Base-by-base conservation (phyloP, 2,113 vertebrate species). In the Sakesphorus luctuosus region DNA sequence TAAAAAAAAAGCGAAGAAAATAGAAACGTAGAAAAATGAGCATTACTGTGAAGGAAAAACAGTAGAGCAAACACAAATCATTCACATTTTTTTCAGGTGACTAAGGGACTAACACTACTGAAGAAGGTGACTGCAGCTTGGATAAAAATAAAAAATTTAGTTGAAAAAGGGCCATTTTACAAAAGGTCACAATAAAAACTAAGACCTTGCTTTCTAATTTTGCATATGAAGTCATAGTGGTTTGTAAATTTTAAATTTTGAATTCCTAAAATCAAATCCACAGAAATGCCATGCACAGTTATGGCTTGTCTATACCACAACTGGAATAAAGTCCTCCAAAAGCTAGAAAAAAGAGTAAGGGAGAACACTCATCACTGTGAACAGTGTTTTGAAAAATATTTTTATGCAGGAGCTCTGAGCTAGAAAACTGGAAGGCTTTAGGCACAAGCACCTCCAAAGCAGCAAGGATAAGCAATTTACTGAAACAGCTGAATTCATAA, bases 181-280 rank as follows among this genome's bases (percentile, higher is more conserved):
- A n/a, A 72, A 90, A 87, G 23, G 29, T 53, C 61, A 90, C 72
- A 86, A 65, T 8, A 46, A 24, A 38, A 73, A 20, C 29, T 31
- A 76, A 93, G 79, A 86, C 6, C 28, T 15, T 43, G 79, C 63
- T 24, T 96, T 35, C 77, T 25, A 79, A 81, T 95, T 95, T 47
- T 73, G 78, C 40, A n/a, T 49, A 47, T 13, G 62, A 90, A 92
- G 46, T 78, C 18, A 91, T 13, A 84, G 87, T 29, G 16, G 8
- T 55, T 58, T 1, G 0, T 53, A 90, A 68, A 58, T 31, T 18
- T 80, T 25, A 38, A 66, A 92, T 91, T n/a, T 73, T 75, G 31
- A 94, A 77, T 76, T 63, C 33, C 36, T 81, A 55, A 94, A 62
- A 59, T 46, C 28, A 90, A 50, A 80, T 1, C 12, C 26, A 53